Percentiles rank a stretch among this genome's conserved stretches.
Evolutionary conservation across 1,140 invertebrate species (phyloP).

Genomic region (Hyphantria cunea): DNA sequence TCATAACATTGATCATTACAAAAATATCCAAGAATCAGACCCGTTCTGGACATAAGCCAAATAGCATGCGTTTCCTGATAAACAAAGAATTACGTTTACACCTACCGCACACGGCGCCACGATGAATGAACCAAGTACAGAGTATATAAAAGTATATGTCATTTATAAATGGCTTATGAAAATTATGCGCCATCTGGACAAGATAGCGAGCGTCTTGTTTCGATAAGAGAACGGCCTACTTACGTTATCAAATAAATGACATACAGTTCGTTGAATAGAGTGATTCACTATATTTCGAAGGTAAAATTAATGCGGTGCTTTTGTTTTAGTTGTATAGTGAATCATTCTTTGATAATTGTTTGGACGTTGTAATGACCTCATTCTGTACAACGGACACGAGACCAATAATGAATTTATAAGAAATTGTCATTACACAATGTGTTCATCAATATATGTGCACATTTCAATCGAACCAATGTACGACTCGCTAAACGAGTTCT

Average conservation of each 20-base stretch:
- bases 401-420: constrained; percentile 2
- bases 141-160: constrained; percentile 11
- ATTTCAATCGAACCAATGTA: too few species aligned
- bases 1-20: background rate
- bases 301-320: background rate
- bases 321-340: background rate
- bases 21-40: constrained; percentile 7
- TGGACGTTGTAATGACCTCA: constrained; percentile 1
- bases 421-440: too few species aligned
- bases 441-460: too few species aligned
- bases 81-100: background rate
- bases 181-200: constrained; percentile 14
- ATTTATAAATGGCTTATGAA: constrained; percentile 13
- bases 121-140: constrained; percentile 10
- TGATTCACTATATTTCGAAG: constrained; percentile 12
- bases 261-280: constrained; percentile 12
- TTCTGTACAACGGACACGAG: background rate
- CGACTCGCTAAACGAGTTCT: too few species aligned
- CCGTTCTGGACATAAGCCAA: constrained; percentile 12
- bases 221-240: constrained; percentile 36
- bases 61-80: constrained; percentile 2
- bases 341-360: background rate
- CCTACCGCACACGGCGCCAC: constrained; percentile 13
- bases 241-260: constrained; percentile 32
- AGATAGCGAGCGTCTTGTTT: constrained; percentile 31